phyloP scores from a whole-genome alignment of 2,797 vertebrate genomes.

The Cetoscarus ocellatus region DNA sequence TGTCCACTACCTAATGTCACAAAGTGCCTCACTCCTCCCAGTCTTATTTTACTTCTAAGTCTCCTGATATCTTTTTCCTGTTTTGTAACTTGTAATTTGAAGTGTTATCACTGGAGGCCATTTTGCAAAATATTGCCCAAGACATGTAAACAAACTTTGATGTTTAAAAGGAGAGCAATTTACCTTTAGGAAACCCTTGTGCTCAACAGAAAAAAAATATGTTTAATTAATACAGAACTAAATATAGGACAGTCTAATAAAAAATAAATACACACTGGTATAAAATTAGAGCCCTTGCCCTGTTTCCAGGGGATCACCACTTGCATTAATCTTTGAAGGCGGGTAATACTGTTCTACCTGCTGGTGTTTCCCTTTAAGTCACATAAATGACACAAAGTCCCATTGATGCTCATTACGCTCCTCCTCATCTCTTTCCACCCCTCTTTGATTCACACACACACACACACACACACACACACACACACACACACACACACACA shows the following conservation, averaged over 20 bases:
- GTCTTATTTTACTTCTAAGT: neutral
- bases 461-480: neutral
- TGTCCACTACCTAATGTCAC: slow-evolving; percentile 1
- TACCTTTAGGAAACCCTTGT: slow-evolving; percentile 2
- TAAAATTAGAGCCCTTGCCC: slow-evolving; percentile 2
- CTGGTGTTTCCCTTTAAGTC: slow-evolving; percentile 46
- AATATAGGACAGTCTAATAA: slow-evolving; percentile 5
- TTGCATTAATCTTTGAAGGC: slow-evolving; percentile 29
- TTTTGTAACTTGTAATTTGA: slow-evolving; percentile 4
- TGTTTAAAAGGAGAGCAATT: neutral
- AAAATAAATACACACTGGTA: neutral
- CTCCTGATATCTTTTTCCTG: neutral
- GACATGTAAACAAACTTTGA: slow-evolving; percentile 16
- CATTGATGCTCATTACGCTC: slow-evolving; percentile 35
- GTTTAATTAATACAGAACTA: neutral
- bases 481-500: neutral
- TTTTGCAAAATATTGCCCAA: neutral
- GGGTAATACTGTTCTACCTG: slow-evolving; percentile 21
- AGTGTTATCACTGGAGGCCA: neutral
- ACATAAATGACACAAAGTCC: slow-evolving; percentile 41
- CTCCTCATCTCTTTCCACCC: slow-evolving; percentile 40
- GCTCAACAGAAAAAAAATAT: neutral
- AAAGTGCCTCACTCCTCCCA: slow-evolving; percentile 2
- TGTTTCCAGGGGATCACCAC: neutral
- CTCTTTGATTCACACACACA: slow-evolving; percentile 29